Base-by-base conservation (phyloP, 37 sponge, comb jelly and placozoan species). In the Mnemiopsis leidyi region DNA sequence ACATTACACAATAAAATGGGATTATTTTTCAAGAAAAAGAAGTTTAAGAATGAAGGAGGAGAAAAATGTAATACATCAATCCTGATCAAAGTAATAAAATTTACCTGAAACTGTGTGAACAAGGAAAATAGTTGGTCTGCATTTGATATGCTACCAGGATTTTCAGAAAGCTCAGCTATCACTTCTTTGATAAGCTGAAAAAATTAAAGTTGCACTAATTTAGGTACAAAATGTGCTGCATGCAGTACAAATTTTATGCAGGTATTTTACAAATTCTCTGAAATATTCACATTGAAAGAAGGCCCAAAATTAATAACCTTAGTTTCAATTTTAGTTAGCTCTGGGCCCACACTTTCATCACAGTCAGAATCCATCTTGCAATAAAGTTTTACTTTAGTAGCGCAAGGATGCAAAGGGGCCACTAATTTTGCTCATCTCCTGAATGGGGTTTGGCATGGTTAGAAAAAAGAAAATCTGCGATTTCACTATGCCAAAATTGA, bases 111-210 rank as follows among this genome's bases (percentile, higher is more conserved):
- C 33, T 36, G 30, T 20, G 79, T 77, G 33, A 77, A 77, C 0
- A 77, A 20, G 18, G 20, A 31, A 32, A 77, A 77, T 31, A 77
- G 35, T 20, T 77, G 79, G 16, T 77, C 79, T 34, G 36, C 79
- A 32, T 26, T 77, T 0, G 34, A 34, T 20, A 34, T 34, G 1
- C 9, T 34, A 32, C 26, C 20, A 77, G 36, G 34, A 1, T 77
- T 20, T 33, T 77, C 79, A 33, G 32, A 31, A 9, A 77, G 79
- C 20, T 77, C 79, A 21, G 26, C 2, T 32, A 77, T 77, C 1
- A 77, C 32, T 32, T 77, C 35, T 32, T 77, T 1, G 33, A 77
- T 77, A 1, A 77, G 26, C 79, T 77, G 79, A 77, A 77, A 34
- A n/a, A n/a, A n/a, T n/a, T n/a, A n/a, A n/a, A n/a, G n/a, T n/a